Evolutionary conservation across 2,113 vertebrate species (phyloP).

Genomic region (Synodontis membranacea): DNA sequence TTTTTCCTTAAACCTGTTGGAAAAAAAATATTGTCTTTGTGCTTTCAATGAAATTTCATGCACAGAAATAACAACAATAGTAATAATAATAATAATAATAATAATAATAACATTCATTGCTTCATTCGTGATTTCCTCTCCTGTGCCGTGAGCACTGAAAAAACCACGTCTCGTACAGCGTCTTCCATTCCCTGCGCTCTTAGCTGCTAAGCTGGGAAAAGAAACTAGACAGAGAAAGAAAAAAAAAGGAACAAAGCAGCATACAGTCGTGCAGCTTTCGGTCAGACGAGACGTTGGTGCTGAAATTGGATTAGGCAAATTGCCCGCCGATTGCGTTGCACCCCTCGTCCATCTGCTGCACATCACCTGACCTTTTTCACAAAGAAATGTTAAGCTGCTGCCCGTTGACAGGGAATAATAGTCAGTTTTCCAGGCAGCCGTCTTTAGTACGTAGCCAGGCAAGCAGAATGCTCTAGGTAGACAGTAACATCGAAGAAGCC

Average conservation of each 20-base stretch:
- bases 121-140: background rate
- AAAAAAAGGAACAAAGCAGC: background rate
- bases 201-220: background rate
- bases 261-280: constrained; percentile 17
- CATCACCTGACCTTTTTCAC: constrained; percentile 27
- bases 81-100: background rate
- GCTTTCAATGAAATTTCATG: background rate
- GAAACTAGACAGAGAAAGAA: too few relatives aligned
- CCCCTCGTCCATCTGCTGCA: constrained; percentile 13
- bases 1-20: constrained; percentile 24
- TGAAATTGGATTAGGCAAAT: constrained; percentile 44
- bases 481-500: background rate
- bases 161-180: background rate
- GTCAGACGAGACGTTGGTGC: constrained; percentile 8
- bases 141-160: background rate
- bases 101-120: background rate
- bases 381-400: background rate
- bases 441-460: background rate
- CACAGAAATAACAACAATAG: background rate
- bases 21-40: background rate
- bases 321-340: constrained; percentile 19
- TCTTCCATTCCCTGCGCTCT: background rate
- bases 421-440: background rate
- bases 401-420: background rate
- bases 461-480: background rate